Evolutionary conservation across 1,140 invertebrate genomes (phyloP), one percentile per base, ranked within the genome.

Genomic region (Leptonema lineaticorne): DNA sequence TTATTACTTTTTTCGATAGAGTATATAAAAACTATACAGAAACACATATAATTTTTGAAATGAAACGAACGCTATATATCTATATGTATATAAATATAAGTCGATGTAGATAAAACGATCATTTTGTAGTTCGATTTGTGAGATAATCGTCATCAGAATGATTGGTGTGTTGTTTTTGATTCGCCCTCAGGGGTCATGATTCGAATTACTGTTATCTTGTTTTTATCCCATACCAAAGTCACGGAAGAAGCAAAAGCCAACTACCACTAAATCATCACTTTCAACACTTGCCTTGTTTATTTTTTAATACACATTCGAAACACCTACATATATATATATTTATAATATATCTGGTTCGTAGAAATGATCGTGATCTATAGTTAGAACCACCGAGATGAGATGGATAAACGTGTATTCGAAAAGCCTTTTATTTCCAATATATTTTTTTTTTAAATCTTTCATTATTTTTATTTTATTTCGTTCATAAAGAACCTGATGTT

Each of bases 171-270:
- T 26, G 50, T 24, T 53, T 24, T 8, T 6, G 27, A 53, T 24
- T 11, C 7, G 50, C 50, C 50, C 50, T n/a, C n/a, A n/a, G 50
- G 50, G 50, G 50, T 53, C 50, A 53, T 24, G 50, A 26, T 53
- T 53, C 50, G 50, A 53, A 53, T 53, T 53, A 53, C 50, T 53
- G 50, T 53, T 53, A 53, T 53, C 50, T 26, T 53, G 50, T 53
- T 53, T 53, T 53, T 53, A 53, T 53, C 50, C 50, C 50, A 53
- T 20, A 24, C 50, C 50, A 11, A 7, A 53, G 37, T 24, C 22
- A 14, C 50, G 50, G 46, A 50, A 50, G 46, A 50, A 9, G 30
- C 30, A 33, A 5, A 33, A 5, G 11, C 30, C 5, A 5, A 33
- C 46, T 8, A 4, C 1, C 50, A 53, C 50, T 53, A 53, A 53